These are phyloP conservation scores for Rotaria socialis DNA, from an alignment of 2,888 invertebrate species.

Conservation along the genomic window DNA sequence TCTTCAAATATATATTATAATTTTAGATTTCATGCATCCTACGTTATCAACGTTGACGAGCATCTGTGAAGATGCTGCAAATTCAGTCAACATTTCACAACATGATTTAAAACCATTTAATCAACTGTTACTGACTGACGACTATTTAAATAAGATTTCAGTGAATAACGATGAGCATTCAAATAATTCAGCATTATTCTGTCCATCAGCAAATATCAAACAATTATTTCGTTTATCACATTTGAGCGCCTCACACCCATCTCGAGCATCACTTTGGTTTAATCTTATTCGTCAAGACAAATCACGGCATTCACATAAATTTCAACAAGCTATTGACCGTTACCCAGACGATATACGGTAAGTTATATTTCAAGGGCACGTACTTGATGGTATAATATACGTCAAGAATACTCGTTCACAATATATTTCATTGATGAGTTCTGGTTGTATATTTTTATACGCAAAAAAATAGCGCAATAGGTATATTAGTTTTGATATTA, in stretches of 20 bases:
- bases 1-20: too few relatives aligned
- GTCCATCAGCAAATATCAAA: background rate
- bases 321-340: slow-evolving; percentile 19
- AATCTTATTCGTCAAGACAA: background rate
- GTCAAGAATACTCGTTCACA: too few relatives aligned
- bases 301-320: background rate
- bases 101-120: slow-evolving; percentile 7
- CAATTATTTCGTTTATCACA: background rate
- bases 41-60: background rate
- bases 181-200: too few relatives aligned
- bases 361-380: background rate
- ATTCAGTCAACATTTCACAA: background rate
- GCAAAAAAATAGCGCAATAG: too few relatives aligned
- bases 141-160: background rate
- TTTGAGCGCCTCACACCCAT: background rate
- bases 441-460: too few relatives aligned
- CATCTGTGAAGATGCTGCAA: background rate
- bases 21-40: background rate
- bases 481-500: too few relatives aligned
- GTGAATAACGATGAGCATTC: background rate
- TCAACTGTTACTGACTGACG: background rate
- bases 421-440: too few relatives aligned
- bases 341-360: slow-evolving; percentile 23
- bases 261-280: background rate
- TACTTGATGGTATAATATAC: too few relatives aligned